phyloP scores from a whole-genome alignment of 37 sponge, comb jelly and placozoan genomes.

The Theonella swinhoei region DNA sequence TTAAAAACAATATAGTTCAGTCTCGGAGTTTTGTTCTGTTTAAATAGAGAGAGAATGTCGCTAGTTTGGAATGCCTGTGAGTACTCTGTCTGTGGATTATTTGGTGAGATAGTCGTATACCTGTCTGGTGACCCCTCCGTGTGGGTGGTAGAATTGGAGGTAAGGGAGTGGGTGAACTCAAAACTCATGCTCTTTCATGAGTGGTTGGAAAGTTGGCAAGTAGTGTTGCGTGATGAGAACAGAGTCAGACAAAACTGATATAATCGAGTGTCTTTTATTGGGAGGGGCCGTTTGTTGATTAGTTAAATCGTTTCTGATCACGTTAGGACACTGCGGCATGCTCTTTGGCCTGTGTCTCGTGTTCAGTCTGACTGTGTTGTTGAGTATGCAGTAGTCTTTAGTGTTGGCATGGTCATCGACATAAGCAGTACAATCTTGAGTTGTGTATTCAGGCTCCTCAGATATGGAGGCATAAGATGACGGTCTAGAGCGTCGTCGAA shows the following conservation, averaged over 20 bases:
- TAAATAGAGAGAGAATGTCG: too few relatives aligned
- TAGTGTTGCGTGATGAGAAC: conserved; percentile 11
- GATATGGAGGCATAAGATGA: background rate
- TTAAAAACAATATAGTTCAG: too few relatives aligned
- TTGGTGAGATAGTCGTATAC: background rate
- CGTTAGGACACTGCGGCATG: conserved; percentile 12
- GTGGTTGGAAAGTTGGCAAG: background rate
- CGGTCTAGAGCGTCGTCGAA: background rate
- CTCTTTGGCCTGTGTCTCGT: conserved; percentile 8
- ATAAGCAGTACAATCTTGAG: background rate
- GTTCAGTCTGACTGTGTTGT: conserved; percentile 18
- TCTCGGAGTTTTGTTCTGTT: too few relatives aligned
- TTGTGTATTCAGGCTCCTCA: background rate
- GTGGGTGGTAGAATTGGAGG: background rate
- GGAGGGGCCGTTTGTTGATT: background rate
- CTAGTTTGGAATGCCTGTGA: too few relatives aligned
- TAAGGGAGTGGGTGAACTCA: background rate
- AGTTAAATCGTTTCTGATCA: conserved; percentile 38
- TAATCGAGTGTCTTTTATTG: background rate
- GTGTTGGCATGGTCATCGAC: background rate
- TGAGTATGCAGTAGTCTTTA: conserved; percentile 16
- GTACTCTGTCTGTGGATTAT: too few relatives aligned
- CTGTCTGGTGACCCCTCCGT: background rate
- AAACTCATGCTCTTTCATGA: background rate
- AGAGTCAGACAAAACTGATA: conserved; percentile 11